Evolutionary conservation across 1,140 invertebrate species (phyloP).

Genomic region (Belonocnema kinseyi): DNA sequence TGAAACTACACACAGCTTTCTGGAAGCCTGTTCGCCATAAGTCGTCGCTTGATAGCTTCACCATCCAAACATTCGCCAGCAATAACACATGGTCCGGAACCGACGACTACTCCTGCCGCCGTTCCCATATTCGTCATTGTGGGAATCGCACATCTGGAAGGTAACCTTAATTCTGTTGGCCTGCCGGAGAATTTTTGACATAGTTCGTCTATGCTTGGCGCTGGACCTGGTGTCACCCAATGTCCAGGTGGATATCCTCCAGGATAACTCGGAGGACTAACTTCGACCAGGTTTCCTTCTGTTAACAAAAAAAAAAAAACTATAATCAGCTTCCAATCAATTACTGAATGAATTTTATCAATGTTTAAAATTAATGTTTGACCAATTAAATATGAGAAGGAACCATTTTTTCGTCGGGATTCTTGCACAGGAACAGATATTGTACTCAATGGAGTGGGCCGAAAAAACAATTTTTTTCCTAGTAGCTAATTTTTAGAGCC

Average conservation of each 20-base stretch:
- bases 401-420: conserved; percentile 4
- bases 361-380: too few species aligned
- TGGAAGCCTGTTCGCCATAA: conserved; percentile 84
- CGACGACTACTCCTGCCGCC: conserved; percentile 61
- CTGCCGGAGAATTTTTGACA: conserved; percentile 70
- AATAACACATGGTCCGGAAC: conserved; percentile 62
- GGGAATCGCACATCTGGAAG: conserved; percentile 71
- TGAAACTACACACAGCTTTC: conserved; percentile 80
- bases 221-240: conserved; percentile 71
- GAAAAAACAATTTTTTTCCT: too few species aligned
- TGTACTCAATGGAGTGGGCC: neutral
- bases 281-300: conserved; percentile 70
- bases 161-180: conserved; percentile 71
- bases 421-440: neutral
- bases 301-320: conserved; percentile 47
- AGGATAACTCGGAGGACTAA: conserved; percentile 73
- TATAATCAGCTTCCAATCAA: neutral
- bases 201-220: conserved; percentile 73
- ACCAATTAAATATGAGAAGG: conserved; percentile 4
- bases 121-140: conserved; percentile 73
- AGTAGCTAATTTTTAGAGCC: too few species aligned
- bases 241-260: conserved; percentile 68
- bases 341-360: neutral
- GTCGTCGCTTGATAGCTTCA: conserved; percentile 84
- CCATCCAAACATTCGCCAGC: conserved; percentile 75